phyloP scores from a whole-genome alignment of 2,888 invertebrate genomes.

The Therioaphis trifolii region DNA sequence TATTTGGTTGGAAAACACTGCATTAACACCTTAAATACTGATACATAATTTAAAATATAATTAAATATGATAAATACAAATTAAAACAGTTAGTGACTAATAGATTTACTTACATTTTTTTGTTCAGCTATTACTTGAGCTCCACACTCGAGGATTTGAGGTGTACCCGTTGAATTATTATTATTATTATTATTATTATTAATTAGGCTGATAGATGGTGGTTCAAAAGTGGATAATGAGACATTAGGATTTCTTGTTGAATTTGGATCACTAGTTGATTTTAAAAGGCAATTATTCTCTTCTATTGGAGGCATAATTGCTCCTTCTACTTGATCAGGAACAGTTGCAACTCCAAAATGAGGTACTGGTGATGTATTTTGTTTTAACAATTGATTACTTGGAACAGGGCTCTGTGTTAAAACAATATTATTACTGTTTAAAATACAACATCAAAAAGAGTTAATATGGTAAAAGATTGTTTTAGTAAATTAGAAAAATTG shows the following conservation, averaged over 20 bases:
- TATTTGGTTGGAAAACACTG: no score
- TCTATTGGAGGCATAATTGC: constrained; percentile 12
- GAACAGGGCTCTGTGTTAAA: constrained; percentile 40
- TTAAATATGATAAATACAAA: no score
- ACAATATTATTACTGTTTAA: neutral
- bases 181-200: neutral
- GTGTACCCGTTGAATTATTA: neutral
- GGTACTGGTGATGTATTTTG: constrained; percentile 25
- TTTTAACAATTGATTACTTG: constrained; percentile 42
- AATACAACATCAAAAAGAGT: no score
- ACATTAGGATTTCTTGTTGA: neutral
- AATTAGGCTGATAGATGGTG: neutral
- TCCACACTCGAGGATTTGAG: neutral
- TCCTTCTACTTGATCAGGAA: constrained; percentile 31
- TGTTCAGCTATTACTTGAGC: no score
- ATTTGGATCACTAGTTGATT: neutral
- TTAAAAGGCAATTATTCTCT: neutral
- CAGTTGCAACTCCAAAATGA: constrained; percentile 24
- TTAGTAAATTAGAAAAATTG: no score
- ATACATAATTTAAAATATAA: no score
- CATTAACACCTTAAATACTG: no score
- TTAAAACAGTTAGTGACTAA: no score
- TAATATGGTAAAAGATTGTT: no score
- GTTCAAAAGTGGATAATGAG: neutral
- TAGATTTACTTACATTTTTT: no score